Evolutionary conservation across 2,888 invertebrate genomes (phyloP).

Genomic region (Clistopyga incitator): DNA sequence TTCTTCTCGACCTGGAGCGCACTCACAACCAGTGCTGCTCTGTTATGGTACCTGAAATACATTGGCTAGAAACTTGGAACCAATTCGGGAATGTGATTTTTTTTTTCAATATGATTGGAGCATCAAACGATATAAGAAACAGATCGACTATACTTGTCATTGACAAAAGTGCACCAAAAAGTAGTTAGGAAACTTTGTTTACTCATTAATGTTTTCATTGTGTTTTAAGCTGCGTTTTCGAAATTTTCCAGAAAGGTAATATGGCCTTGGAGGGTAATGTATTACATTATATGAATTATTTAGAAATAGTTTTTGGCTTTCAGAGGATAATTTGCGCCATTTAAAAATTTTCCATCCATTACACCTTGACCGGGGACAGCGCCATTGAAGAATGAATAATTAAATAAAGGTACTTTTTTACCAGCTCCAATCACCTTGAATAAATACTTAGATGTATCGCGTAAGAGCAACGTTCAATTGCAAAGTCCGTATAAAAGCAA

Average conservation of each 20-base stretch:
- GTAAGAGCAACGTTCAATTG: background rate
- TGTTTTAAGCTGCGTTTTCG: too few relatives aligned
- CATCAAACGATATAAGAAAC: background rate
- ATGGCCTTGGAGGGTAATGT: too few relatives aligned
- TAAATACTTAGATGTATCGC: background rate
- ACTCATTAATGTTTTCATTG: too few relatives aligned
- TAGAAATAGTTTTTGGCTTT: too few relatives aligned
- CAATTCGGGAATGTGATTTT: conserved; percentile 46
- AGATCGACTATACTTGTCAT: background rate
- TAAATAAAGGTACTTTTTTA: background rate
- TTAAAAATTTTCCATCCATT: too few relatives aligned
- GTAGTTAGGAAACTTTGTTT: too few relatives aligned
- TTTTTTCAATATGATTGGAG: conserved; percentile 6
- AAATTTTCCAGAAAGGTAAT: too few relatives aligned
- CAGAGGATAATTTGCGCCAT: too few relatives aligned
- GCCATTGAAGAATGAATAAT: background rate
- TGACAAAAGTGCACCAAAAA: background rate
- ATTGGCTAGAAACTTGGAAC: conserved; percentile 69
- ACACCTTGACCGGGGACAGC: too few relatives aligned
- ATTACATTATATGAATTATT: too few relatives aligned
- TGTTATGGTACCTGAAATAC: conserved; percentile 93
- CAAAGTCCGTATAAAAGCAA: background rate
- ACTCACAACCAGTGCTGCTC: conserved; percentile 96
- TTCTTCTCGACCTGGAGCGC: conserved; percentile 97
- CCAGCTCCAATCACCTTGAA: conserved; percentile 12